These are phyloP conservation scores for Anguilla rostrata DNA, from an alignment of 2,113 vertebrate genomes.

Conservation along the genomic window DNA sequence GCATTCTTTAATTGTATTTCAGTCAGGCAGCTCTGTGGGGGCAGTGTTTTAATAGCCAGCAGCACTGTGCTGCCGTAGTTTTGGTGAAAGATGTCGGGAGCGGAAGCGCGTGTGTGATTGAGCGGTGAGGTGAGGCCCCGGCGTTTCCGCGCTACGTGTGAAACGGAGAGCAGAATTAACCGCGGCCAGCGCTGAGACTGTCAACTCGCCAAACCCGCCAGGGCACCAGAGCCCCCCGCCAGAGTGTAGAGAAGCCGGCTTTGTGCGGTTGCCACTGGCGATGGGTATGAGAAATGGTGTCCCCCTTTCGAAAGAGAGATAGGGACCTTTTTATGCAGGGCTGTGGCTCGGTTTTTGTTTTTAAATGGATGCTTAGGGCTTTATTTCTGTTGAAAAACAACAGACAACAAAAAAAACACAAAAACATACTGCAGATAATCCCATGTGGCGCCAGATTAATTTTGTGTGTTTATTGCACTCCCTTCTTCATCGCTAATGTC, in stretches of 20 bases:
- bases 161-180: not conserved
- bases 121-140: not conserved
- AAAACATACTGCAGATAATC: not conserved
- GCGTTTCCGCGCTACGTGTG: not conserved
- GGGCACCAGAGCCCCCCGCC: not conserved
- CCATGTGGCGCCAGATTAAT: not conserved
- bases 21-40: not conserved
- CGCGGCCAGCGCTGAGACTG: not conserved
- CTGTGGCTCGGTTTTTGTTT: not conserved
- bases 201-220: not conserved
- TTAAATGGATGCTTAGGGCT: not conserved
- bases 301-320: not conserved
- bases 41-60: not conserved
- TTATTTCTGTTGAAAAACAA: not conserved
- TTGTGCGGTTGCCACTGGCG: slow-evolving; percentile 2
- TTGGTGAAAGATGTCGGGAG: not conserved
- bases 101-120: not conserved
- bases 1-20: not conserved
- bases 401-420: too few species aligned
- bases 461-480: not conserved
- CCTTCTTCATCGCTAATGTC: not conserved
- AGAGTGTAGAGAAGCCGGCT: not conserved
- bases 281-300: not conserved
- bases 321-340: not conserved
- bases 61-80: not conserved